A percentile compares a stretch with the other conserved stretches of the same genome.
These are phyloP conservation scores for Lepeophtheirus salmonis DNA, from an alignment of 1,140 invertebrate genomes.

Conservation along the genomic window DNA sequence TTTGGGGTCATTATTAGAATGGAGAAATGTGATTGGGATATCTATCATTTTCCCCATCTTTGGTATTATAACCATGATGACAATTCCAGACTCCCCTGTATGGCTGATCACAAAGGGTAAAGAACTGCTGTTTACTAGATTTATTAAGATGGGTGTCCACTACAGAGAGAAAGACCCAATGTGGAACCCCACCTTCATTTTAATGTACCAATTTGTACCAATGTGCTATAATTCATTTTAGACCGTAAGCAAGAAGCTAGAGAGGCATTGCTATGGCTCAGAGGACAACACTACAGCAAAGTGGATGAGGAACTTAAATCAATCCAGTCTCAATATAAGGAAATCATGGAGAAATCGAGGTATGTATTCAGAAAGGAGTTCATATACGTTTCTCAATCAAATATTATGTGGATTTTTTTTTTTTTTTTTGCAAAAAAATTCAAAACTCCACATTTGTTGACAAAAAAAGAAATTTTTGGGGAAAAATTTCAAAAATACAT, in stretches of 20 bases:
- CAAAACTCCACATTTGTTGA: no score
- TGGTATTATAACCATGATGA: not conserved
- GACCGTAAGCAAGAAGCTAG: not conserved
- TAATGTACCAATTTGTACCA: no score
- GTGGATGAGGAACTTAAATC: not conserved
- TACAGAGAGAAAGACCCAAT: no score
- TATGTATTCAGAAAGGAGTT: no score
- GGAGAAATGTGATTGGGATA: not conserved
- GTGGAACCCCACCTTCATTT: no score
- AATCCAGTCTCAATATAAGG: not conserved
- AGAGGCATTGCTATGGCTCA: not conserved
- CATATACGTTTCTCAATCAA: no score
- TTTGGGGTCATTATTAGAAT: slow-evolving; percentile 9
- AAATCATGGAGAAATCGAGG: not conserved
- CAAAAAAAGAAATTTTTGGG: no score
- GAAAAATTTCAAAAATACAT: no score
- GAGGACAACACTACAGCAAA: not conserved
- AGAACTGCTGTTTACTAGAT: not conserved
- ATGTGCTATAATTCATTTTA: no score
- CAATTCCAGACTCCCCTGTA: not conserved
- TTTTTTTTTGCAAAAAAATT: no score
- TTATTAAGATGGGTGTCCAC: no score
- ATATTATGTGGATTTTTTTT: no score
- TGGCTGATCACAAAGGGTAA: slow-evolving; percentile 9
- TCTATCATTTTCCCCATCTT: slow-evolving; percentile 4